phyloP scores from a whole-genome alignment of 2,113 vertebrate species.

The Speoplatyrhinus poulsoni region DNA sequence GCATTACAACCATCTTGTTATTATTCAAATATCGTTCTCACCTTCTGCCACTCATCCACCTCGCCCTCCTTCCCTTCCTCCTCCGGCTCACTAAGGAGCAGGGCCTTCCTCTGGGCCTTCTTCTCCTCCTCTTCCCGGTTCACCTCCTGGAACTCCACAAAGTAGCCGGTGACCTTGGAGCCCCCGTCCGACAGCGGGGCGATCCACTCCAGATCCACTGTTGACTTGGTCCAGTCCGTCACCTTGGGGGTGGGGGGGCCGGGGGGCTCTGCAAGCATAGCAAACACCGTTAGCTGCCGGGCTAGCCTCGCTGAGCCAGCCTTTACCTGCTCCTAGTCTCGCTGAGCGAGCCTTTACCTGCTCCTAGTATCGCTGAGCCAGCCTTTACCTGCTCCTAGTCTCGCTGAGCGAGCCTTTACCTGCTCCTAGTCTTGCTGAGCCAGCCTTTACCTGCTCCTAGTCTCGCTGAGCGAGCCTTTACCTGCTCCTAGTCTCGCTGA shows the following conservation, averaged over 20 bases:
- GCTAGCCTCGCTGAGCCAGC: no score
- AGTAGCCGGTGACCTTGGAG: constrained; percentile 93
- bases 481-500: no score
- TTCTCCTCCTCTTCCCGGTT: constrained; percentile 77
- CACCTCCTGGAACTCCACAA: constrained; percentile 94
- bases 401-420: no score
- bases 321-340: no score
- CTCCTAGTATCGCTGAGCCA: no score
- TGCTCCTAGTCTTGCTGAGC: no score
- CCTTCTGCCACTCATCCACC: constrained; percentile 86
- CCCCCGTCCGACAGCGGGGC: constrained; percentile 91
- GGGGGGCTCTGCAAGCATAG: constrained; percentile 82
- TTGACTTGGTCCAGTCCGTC: constrained; percentile 94
- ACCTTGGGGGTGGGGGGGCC: constrained; percentile 94
- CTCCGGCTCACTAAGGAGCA: constrained; percentile 35
- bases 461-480: no score
- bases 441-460: no score
- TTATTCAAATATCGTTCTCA: constrained; percentile 21
- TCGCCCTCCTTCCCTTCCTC: constrained; percentile 58
- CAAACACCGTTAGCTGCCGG: background rate
- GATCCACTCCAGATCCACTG: constrained; percentile 93
- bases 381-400: no score
- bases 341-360: no score
- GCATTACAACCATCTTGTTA: no score
- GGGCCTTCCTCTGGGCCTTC: constrained; percentile 60